Conservation (phyloP, 1,140 invertebrate species). For the Drosophila repletoides region DNA sequence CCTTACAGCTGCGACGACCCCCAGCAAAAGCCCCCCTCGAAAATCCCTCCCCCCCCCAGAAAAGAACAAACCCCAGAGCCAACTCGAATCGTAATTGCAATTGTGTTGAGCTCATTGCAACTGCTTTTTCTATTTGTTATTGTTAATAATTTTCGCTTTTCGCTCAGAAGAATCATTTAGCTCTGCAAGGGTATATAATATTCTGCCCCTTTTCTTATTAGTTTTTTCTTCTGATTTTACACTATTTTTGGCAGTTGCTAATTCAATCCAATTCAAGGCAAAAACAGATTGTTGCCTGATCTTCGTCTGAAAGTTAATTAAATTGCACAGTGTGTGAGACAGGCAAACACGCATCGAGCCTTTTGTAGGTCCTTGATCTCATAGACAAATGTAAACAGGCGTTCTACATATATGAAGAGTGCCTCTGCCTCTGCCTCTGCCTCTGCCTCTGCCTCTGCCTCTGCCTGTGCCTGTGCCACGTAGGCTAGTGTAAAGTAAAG, state of each 20-base stretch:
- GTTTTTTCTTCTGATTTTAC: slow-evolving; percentile 2
- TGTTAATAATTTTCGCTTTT: slow-evolving; percentile 74
- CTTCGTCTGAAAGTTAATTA: slow-evolving; percentile 37
- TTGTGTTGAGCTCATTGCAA: slow-evolving; percentile 40
- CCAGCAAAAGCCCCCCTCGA: neutral
- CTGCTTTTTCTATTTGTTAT: slow-evolving; percentile 54
- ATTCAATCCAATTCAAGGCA: slow-evolving; percentile 23
- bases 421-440: too few species aligned
- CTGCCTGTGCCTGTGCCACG: neutral
- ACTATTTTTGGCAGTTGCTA: slow-evolving; percentile 24
- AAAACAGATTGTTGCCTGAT: neutral
- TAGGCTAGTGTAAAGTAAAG: neutral
- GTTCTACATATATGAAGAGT: neutral
- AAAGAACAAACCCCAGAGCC: neutral
- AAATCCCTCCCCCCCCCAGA: too few species aligned
- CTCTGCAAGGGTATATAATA: too few species aligned
- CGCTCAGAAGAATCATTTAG: slow-evolving; percentile 30
- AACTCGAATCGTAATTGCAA: slow-evolving; percentile 26
- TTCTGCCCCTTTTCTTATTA: slow-evolving; percentile 19
- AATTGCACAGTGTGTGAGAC: slow-evolving; percentile 10
- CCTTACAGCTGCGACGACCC: neutral
- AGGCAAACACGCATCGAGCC: slow-evolving; percentile 20
- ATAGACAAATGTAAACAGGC: slow-evolving; percentile 18
- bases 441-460: too few species aligned
- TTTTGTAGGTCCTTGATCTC: slow-evolving; percentile 20